Evolutionary conservation across 2,888 invertebrate species (phyloP).

Genomic region (Eustalomyia histrio): DNA sequence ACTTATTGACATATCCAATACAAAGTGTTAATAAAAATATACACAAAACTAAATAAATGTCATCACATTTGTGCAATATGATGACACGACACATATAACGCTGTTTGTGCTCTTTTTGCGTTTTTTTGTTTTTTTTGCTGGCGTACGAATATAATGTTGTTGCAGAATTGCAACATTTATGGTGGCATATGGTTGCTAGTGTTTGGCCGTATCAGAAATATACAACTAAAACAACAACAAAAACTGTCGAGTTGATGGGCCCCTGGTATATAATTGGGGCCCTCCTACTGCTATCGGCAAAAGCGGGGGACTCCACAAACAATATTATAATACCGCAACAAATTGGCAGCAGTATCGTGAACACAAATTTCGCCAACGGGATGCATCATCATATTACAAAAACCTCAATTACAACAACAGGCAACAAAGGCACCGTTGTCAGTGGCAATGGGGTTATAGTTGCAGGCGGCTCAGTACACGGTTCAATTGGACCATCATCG

Average conservation of each 20-base stretch:
- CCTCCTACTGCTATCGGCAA: conserved; percentile 79
- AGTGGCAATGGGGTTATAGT: conserved; percentile 72
- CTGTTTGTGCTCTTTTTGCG: conserved; percentile 18
- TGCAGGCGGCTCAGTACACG: conserved; percentile 69
- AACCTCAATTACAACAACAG: conserved; percentile 62
- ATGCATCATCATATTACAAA: conserved; percentile 70
- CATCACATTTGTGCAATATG: conserved; percentile 18
- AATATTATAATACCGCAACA: conserved; percentile 76
- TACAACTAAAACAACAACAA: conserved; percentile 55
- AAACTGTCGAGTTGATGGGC: conserved; percentile 79
- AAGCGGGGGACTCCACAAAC: conserved; percentile 79
- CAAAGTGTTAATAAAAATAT: conserved; percentile 2
- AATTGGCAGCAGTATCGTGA: conserved; percentile 69
- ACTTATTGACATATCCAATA: background rate
- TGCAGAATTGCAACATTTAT: conserved; percentile 64
- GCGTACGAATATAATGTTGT: conserved; percentile 63
- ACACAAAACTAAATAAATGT: conserved; percentile 1
- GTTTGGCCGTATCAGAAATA: conserved; percentile 45
- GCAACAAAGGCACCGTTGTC: conserved; percentile 64
- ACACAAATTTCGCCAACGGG: conserved; percentile 67
- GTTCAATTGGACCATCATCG: conserved; percentile 73
- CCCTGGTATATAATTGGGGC: conserved; percentile 79
- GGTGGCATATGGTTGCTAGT: conserved; percentile 57
- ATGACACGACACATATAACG: conserved; percentile 28
- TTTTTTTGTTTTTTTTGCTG: conserved; percentile 35